phyloP scores from a whole-genome alignment of 1,140 invertebrate species.

The Zaprionus ornatus region DNA sequence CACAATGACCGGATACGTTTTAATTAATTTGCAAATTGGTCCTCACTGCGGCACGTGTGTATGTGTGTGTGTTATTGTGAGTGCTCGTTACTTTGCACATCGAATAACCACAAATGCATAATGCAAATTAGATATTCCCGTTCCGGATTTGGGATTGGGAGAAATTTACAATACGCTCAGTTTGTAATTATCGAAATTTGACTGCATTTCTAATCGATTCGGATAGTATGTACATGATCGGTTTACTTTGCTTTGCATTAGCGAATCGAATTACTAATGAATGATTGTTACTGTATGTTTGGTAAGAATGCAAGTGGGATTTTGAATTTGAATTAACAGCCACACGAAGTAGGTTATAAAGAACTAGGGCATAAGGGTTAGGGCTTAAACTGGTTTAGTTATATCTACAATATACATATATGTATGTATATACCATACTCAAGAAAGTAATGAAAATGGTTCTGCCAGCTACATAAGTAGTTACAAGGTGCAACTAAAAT shows the following conservation, averaged over 20 bases:
- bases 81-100: slow-evolving; percentile 4
- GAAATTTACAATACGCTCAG: background rate
- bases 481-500: no score
- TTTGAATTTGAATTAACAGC: background rate
- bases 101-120: slow-evolving; percentile 9
- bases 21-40: slow-evolving; percentile 47
- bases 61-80: background rate
- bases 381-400: no score
- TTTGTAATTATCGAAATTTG: background rate
- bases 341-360: no score
- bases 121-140: background rate
- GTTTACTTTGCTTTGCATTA: background rate
- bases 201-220: background rate
- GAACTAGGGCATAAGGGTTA: no score
- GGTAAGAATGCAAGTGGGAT: background rate
- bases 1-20: slow-evolving; percentile 11
- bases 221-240: no score
- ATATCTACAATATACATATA: no score
- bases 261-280: background rate
- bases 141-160: background rate
- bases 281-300: no score
- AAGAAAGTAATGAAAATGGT: no score
- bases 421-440: no score
- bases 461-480: no score
- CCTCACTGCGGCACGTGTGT: background rate